phyloP scores from a whole-genome alignment of 2,113 vertebrate species.

The Serinus canaria region DNA sequence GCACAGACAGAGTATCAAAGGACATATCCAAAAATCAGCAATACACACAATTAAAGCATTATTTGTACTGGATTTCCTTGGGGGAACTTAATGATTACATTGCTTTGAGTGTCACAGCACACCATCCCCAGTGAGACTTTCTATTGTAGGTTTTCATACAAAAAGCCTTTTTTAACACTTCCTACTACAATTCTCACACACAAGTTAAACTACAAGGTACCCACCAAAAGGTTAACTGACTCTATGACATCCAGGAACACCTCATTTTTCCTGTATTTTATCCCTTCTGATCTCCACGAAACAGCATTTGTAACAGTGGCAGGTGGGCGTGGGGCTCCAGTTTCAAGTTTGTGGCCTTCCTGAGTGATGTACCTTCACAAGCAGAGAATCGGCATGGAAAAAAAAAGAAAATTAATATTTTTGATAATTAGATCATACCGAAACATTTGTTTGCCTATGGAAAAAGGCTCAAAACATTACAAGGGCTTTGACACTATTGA shows the following conservation, averaged over 20 bases:
- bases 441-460: background rate
- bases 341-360: constrained; percentile 98
- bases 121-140: background rate
- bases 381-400: background rate
- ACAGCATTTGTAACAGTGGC: constrained; percentile 97
- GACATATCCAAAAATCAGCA: background rate
- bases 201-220: background rate
- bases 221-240: constrained; percentile 96
- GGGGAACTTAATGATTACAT: fast-evolving
- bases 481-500: background rate
- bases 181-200: background rate
- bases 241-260: constrained; percentile 99
- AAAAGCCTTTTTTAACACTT: background rate
- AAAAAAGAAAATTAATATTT: background rate
- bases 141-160: background rate
- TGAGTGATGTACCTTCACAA: constrained; percentile 93
- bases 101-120: background rate
- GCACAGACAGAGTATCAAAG: background rate
- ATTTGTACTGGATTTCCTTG: background rate
- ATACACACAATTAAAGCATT: background rate
- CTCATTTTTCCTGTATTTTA: constrained; percentile 98
- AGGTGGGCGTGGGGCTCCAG: constrained; percentile 93
- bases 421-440: background rate
- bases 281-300: constrained; percentile 97
- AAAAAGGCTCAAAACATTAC: background rate